A percentile compares a stretch with the other conserved stretches of the same genome.
These are phyloP conservation scores for Sericinus montela DNA, from an alignment of 2,888 invertebrate genomes.

Conservation along the genomic window DNA sequence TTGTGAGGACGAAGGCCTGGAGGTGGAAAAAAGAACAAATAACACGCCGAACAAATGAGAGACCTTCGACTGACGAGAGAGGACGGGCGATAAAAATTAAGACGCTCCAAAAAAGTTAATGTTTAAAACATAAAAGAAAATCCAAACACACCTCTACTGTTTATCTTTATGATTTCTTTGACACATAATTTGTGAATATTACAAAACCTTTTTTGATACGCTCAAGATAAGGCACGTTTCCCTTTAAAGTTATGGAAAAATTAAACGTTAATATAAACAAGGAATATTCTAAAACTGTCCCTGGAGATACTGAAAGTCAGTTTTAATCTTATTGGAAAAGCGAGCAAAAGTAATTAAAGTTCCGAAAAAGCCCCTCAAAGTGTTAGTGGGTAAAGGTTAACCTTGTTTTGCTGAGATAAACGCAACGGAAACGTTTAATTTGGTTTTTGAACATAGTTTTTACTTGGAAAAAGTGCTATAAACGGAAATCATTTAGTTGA, in stretches of 20 bases:
- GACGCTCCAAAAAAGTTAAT: no score
- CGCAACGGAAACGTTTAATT: neutral
- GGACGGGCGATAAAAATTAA: no score
- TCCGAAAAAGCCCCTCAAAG: constrained; percentile 3
- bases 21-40: no score
- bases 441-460: neutral
- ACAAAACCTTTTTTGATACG: neutral
- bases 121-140: no score
- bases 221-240: constrained; percentile 9
- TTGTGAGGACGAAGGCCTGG: no score
- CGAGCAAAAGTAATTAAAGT: constrained; percentile 8
- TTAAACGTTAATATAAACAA: constrained; percentile 8
- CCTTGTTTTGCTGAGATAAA: constrained; percentile 2
- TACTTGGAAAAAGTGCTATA: neutral
- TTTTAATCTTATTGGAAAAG: constrained; percentile 10
- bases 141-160: no score
- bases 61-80: no score
- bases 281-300: neutral
- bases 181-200: neutral
- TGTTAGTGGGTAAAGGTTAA: constrained; percentile 7
- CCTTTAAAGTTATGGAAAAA: constrained; percentile 8
- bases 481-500: no score
- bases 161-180: no score
- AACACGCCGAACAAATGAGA: no score
- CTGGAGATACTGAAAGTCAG: neutral